These are phyloP conservation scores for Sceliomorpha sp. DNA, from an alignment of 2,888 invertebrate species.

Conservation along the genomic window DNA sequence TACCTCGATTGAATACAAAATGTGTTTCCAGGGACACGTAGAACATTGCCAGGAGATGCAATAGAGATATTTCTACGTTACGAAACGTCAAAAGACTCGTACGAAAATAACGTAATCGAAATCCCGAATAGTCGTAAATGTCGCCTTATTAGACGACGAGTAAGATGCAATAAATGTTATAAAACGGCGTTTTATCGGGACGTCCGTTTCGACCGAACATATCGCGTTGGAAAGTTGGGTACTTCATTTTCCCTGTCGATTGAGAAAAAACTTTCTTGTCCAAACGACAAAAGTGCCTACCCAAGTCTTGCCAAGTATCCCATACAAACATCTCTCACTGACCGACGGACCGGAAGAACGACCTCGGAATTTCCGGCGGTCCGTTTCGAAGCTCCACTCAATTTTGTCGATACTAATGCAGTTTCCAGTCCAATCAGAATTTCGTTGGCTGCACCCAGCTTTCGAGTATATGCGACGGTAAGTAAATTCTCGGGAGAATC, in stretches of 20 bases:
- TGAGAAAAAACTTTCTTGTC: conserved; percentile 39
- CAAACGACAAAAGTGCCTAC: conserved; percentile 51
- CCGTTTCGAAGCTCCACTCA: conserved; percentile 48
- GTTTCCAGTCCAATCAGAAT: conserved; percentile 54
- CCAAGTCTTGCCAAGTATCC: conserved; percentile 53
- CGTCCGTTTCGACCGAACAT: too few relatives aligned
- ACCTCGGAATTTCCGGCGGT: conserved; percentile 51
- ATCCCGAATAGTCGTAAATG: too few relatives aligned
- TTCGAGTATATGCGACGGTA: conserved; percentile 34
- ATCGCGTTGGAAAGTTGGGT: conserved; percentile 34
- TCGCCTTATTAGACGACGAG: too few relatives aligned
- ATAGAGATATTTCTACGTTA: too few relatives aligned
- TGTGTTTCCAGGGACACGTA: too few relatives aligned
- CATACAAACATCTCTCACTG: conserved; percentile 54
- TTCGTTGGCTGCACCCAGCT: conserved; percentile 32
- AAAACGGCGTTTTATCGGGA: too few relatives aligned
- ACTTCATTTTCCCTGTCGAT: conserved; percentile 46
- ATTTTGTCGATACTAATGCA: conserved; percentile 57
- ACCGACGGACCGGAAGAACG: conserved; percentile 55
- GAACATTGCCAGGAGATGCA: too few relatives aligned
- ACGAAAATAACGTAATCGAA: too few relatives aligned
- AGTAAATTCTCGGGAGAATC: conserved; percentile 34
- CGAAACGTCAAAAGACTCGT: too few relatives aligned
- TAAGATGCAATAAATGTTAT: too few relatives aligned
- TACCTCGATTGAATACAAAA: too few relatives aligned